Evolutionary conservation across 2,113 vertebrate species (phyloP), one percentile per base, ranked within the genome.

Genomic region (Tylochromis polylepis): DNA sequence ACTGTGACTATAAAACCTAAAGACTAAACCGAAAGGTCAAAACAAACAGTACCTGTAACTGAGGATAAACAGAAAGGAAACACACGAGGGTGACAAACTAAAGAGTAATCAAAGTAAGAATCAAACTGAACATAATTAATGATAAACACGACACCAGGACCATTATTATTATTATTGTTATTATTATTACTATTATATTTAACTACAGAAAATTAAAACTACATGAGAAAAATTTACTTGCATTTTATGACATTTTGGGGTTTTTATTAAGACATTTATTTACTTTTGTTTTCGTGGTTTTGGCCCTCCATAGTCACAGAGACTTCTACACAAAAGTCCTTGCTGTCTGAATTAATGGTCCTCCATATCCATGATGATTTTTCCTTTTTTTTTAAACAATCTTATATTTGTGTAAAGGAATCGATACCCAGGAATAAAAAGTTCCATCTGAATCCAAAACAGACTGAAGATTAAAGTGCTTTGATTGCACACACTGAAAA

Each of bases 271-370:
- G 22, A 43, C 12, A 27, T 70, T 70, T 24, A 0, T 43, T 15
- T 41, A 0, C 11, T 70, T 70, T 70, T 46, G 7, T 22, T 70
- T 67, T 9, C 24, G n/a, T 7, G 8, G 14, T 70, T 70, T 41
- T 24, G 1, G 4, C 12, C 20, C 20, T 0, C 22, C 34, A 15
- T 8, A 7, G 4, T 70, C 36, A 41, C 62, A 70, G 3, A 10
- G 62, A 18, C 1, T 9, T 46, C 22, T 46, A 72, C 9, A 49
- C 41, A 49, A 72, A 65, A 65, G 60, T 18, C 8, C 0, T 72
- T 72, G 43, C 8, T 46, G 67, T 6, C 38, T 27, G 22, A 72
- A 24, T 27, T 27, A 10, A 27, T 46, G 46, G 67, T 46, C 0
- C 0, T 11, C 22, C 15, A 18, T 7, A 49, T 27, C 22, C 67